These are phyloP conservation scores for Hemaris fuciformis DNA, from an alignment of 2,888 invertebrate genomes.

Conservation along the genomic window DNA sequence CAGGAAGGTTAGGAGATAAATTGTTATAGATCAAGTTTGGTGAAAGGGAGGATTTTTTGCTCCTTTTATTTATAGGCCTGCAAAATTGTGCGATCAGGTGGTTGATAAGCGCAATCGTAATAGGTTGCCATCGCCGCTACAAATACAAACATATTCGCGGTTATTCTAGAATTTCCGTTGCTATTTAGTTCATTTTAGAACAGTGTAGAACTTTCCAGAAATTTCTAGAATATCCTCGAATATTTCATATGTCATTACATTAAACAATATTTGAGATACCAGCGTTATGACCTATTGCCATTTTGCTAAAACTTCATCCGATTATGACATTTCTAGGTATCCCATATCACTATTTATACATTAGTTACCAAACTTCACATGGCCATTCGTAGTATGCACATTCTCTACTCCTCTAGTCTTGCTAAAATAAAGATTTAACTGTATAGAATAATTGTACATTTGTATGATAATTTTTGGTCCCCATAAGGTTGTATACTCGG, in stretches of 20 bases:
- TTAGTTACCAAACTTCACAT: background rate
- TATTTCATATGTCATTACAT: too few relatives aligned
- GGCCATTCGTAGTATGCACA: background rate
- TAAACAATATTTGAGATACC: too few relatives aligned
- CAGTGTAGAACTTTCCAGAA: too few relatives aligned
- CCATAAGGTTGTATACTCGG: background rate
- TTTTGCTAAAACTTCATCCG: background rate
- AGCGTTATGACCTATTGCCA: too few relatives aligned
- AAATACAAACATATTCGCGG: too few relatives aligned
- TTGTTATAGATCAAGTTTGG: background rate
- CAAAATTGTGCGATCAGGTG: too few relatives aligned
- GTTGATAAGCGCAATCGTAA: too few relatives aligned
- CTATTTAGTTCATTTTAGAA: too few relatives aligned
- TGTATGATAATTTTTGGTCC: background rate
- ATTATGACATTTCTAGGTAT: background rate
- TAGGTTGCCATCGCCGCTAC: too few relatives aligned
- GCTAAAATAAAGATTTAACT: background rate
- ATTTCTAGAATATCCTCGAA: too few relatives aligned
- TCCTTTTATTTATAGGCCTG: too few relatives aligned
- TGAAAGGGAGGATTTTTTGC: background rate
- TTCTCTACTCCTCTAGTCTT: background rate
- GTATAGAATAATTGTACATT: background rate
- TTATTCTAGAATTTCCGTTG: too few relatives aligned
- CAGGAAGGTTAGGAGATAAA: conserved; percentile 61
- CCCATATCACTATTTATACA: background rate